Conservation (phyloP, 2,888 invertebrate species). For the Lysandra bellargus region DNA sequence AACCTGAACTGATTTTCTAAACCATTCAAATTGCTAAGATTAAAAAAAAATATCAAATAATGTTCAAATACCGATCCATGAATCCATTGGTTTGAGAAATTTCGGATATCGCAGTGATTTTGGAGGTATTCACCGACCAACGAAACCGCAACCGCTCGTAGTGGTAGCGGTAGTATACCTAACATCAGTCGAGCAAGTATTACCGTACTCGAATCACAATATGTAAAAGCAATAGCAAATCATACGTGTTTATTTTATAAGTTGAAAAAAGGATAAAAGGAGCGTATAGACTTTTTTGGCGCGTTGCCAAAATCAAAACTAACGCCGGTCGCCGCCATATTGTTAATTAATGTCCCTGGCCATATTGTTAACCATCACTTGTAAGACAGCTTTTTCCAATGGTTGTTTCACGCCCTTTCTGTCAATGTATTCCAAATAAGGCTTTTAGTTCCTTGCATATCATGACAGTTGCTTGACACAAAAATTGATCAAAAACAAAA, state of each 20-base stretch:
- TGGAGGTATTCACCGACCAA: not conserved
- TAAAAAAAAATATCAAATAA: not conserved
- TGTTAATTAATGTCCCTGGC: not conserved
- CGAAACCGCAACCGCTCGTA: not conserved
- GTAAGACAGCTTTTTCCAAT: not conserved
- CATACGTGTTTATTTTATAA: not conserved
- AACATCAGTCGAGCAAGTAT: not conserved
- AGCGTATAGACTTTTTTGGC: not conserved
- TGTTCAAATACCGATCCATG: not conserved
- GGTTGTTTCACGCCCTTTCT: not conserved
- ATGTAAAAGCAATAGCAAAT: not conserved
- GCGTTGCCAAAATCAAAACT: not conserved
- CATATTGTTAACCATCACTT: no score
- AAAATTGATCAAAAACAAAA: not conserved
- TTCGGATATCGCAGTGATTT: not conserved
- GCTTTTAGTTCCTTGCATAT: not conserved
- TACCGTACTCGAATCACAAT: not conserved
- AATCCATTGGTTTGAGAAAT: not conserved
- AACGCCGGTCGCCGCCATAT: not conserved
- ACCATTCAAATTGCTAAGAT: not conserved
- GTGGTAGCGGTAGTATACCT: no score
- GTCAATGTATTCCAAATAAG: not conserved
- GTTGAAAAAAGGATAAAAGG: not conserved
- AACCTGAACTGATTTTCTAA: not conserved
- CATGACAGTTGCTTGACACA: not conserved